Evolutionary conservation across 2,797 vertebrate genomes (phyloP).

Genomic region (Phoebastria nigripes): DNA sequence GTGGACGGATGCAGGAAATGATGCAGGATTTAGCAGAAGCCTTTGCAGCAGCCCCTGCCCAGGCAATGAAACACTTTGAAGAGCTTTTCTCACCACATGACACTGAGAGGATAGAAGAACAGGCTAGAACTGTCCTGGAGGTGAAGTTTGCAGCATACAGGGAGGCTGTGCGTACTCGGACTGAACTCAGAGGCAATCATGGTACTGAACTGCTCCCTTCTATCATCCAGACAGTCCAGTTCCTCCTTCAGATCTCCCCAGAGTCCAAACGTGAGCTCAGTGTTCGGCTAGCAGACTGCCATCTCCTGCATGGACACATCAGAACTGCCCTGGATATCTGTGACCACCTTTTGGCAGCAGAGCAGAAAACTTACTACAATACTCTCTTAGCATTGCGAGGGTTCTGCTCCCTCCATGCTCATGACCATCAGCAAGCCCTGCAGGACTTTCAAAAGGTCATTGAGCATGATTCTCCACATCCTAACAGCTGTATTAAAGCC

Average conservation of each 20-base stretch:
- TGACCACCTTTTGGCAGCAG: conserved; percentile 79
- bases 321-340: conserved; percentile 81
- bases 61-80: conserved; percentile 76
- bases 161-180: conserved; percentile 77
- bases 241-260: conserved; percentile 83
- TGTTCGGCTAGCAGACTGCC: conserved; percentile 86
- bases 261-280: conserved; percentile 77
- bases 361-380: conserved; percentile 81
- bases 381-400: conserved; percentile 87
- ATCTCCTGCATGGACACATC: conserved; percentile 83
- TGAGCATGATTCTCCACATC: conserved; percentile 84
- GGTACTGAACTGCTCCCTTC: conserved; percentile 84
- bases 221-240: conserved; percentile 75
- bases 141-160: conserved; percentile 78
- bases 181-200: conserved; percentile 79
- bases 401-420: conserved; percentile 83
- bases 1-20: conserved; percentile 69
- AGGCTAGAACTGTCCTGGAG: conserved; percentile 71
- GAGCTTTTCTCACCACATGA: conserved; percentile 75
- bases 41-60: conserved; percentile 77
- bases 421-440: conserved; percentile 77
- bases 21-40: conserved; percentile 82
- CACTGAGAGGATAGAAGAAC: conserved; percentile 39
- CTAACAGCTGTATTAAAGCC: conserved; percentile 87
- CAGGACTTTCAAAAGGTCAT: conserved; percentile 91